Base-by-base conservation (phyloP, 2,113 vertebrate genomes). In the Oryzias curvinotus region DNA sequence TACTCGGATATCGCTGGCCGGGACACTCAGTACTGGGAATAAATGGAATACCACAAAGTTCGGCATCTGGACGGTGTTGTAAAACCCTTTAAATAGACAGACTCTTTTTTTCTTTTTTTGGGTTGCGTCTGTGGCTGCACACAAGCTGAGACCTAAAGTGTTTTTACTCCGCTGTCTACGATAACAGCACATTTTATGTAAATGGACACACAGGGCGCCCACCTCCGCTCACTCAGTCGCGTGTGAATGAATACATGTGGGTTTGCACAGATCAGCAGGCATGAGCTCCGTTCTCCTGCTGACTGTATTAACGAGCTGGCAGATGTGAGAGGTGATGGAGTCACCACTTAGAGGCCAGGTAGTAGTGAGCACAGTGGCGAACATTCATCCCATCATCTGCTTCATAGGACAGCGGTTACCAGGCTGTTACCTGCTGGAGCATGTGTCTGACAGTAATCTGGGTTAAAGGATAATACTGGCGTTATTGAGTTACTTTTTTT, bases 21-120 rank as follows among this genome's bases (percentile, higher is more conserved):
- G 87, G 65, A 90, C 86, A 88, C 77, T 14, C 70, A 87, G 87
- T 89, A 78, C 89, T 84, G 75, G 75, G 74, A 83, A 79, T 72
- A 87, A 74, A 71, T 74, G 83, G 65, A 83, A 84, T 81, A 73
- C 81, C 80, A 77, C 80, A 78, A 75, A 82, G 68, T 83, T 77
- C 76, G 80, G 76, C 81, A 87, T 88, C 81, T 87, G 83, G 83
- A 76, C 47, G 41, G 5, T 4, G 14, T 64, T 74, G 49, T 55
- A 52, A 43, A 68, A 48, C 46, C 64, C 82, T 81, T 84, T 77
- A 86, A 89, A 86, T 89, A 89, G 87, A 68, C 57, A 7, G 0
- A 0, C 45, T 65, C 74, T 72, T 44, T 52, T 7, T 53, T 15
- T 21, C 18, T 42, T 21, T 47, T 43, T 60, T 74, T 60, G 21